Evolutionary conservation across 2,113 vertebrate species (phyloP).

Genomic region (Rhabdomys dilectus): DNA sequence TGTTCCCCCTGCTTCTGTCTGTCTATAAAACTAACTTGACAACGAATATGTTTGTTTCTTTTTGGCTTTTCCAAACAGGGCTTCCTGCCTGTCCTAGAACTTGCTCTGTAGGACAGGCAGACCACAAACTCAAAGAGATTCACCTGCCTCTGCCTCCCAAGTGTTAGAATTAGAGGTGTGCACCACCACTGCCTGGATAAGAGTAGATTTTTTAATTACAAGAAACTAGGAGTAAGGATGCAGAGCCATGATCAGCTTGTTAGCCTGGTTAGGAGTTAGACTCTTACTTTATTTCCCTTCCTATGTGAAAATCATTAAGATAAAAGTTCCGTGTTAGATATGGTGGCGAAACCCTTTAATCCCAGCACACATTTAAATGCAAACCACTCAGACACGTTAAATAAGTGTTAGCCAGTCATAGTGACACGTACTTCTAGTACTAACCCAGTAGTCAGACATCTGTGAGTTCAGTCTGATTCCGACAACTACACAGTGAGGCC

Average conservation of each 20-base stretch:
- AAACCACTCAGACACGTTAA: background rate
- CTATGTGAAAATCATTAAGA: background rate
- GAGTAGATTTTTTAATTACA: background rate
- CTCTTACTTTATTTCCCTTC: background rate
- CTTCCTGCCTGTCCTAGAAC: no score
- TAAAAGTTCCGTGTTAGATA: background rate
- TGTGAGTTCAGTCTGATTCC: background rate
- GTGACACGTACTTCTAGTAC: background rate
- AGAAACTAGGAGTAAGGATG: background rate
- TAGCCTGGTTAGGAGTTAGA: conserved; percentile 1
- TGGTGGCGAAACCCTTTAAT: background rate
- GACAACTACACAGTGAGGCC: background rate
- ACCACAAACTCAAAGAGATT: no score
- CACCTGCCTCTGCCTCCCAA: no score
- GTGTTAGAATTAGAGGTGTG: no score
- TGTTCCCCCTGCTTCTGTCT: background rate
- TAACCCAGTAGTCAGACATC: background rate
- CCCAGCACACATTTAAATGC: background rate
- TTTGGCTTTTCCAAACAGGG: no score
- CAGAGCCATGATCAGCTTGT: background rate
- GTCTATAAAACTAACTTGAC: conserved; percentile 26
- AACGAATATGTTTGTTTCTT: background rate
- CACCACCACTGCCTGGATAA: no score
- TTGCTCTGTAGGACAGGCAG: no score
- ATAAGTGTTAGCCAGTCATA: background rate